A percentile compares a stretch with the other conserved stretches of the same genome.
Evolutionary conservation across 2,888 invertebrate species (phyloP).

Genomic region (Abrostola tripartita): DNA sequence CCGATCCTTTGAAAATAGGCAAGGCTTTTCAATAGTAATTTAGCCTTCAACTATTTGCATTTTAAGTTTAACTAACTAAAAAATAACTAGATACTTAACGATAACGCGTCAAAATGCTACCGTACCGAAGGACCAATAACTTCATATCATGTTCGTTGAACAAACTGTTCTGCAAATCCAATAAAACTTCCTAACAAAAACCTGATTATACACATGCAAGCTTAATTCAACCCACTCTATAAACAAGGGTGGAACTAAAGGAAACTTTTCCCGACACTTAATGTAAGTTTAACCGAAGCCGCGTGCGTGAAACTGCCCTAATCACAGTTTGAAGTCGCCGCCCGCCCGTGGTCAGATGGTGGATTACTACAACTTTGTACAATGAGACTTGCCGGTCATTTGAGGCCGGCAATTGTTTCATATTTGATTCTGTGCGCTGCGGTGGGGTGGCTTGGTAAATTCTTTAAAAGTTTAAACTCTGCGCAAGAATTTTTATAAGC

Average conservation of each 20-base stretch:
- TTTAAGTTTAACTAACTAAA: too few species aligned
- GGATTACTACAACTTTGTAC: slow-evolving; percentile 9
- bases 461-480: background rate
- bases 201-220: slow-evolving; percentile 16
- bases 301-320: slow-evolving; percentile 56
- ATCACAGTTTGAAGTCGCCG: slow-evolving; percentile 55
- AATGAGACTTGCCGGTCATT: slow-evolving; percentile 12
- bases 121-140: background rate
- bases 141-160: too few species aligned
- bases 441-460: background rate
- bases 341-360: slow-evolving; percentile 20
- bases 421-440: slow-evolving; percentile 13
- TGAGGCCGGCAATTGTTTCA: slow-evolving; percentile 24
- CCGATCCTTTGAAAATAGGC: too few species aligned
- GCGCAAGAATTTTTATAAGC: background rate
- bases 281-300: slow-evolving; percentile 54
- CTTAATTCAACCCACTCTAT: slow-evolving; percentile 35
- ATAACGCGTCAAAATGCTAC: background rate
- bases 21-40: too few species aligned
- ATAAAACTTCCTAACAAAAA: background rate
- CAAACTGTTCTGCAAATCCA: too few species aligned
- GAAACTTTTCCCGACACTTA: slow-evolving; percentile 48
- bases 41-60: too few species aligned
- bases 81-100: too few species aligned
- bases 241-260: slow-evolving; percentile 41